A percentile compares a stretch with the other conserved stretches of the same genome.
Conservation (phyloP, 2,797 vertebrate species). For the Thamnophis elegans region DNA sequence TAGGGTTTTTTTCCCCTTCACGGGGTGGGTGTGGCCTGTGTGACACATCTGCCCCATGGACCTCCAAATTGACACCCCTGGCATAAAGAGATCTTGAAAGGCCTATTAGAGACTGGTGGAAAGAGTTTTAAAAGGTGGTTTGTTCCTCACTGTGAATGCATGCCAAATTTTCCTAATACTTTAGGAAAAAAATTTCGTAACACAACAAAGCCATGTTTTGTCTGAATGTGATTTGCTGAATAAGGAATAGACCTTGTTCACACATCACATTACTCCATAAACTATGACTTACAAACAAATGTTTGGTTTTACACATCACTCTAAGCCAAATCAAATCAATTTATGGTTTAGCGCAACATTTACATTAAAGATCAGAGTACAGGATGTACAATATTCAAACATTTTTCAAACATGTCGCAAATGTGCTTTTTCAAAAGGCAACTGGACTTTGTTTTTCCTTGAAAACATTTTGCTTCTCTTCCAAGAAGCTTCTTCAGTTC, state of each 20-base stretch:
- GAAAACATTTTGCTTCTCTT: too few relatives aligned
- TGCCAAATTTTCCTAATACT: not conserved
- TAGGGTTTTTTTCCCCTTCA: too few relatives aligned
- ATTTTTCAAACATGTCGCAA: too few relatives aligned
- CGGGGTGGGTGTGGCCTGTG: too few relatives aligned
- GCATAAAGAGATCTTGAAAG: not conserved
- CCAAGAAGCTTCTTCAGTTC: too few relatives aligned
- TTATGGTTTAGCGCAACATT: not conserved
- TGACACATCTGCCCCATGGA: fast-evolving
- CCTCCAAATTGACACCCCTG: too few relatives aligned
- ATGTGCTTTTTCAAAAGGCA: too few relatives aligned
- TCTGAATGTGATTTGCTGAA: not conserved
- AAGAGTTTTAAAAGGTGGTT: not conserved
- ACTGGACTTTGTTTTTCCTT: too few relatives aligned
- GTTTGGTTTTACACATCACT: not conserved
- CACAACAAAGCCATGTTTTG: not conserved
- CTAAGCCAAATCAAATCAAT: not conserved
- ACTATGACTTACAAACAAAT: not conserved
- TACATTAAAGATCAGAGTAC: not conserved
- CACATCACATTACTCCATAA: not conserved
- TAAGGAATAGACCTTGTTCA: not conserved
- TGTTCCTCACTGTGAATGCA: not conserved
- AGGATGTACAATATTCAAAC: not conserved
- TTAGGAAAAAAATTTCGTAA: not conserved
- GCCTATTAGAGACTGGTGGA: not conserved